Conservation (phyloP, 2,888 invertebrate species). For the Xiphydria camelus region DNA sequence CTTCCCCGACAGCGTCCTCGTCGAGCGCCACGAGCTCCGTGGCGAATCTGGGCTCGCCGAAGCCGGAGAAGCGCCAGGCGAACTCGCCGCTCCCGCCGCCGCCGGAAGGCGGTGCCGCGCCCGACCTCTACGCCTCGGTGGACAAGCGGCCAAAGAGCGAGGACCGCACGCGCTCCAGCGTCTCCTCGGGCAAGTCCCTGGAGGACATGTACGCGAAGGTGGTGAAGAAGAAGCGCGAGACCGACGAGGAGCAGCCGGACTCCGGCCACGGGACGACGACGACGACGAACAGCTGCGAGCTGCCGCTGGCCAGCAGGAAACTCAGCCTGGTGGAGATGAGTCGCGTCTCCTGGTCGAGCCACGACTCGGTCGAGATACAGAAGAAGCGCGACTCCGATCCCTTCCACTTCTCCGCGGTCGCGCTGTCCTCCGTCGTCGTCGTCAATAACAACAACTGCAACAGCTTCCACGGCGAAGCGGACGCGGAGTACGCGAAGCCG, state of each 20-base stretch:
- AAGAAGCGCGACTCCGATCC: constrained; percentile 44
- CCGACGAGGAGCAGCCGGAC: constrained; percentile 52
- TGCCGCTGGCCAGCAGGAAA: constrained; percentile 36
- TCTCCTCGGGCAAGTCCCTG: constrained; percentile 63
- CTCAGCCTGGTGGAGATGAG: constrained; percentile 46
- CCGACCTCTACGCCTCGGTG: constrained; percentile 56
- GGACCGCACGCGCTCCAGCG: constrained; percentile 35
- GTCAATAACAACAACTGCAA: constrained; percentile 8
- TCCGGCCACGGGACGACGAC: constrained; percentile 47
- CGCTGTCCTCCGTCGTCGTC: no score
- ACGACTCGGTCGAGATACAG: constrained; percentile 45
- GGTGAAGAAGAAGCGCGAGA: constrained; percentile 65
- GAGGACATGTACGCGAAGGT: constrained; percentile 92
- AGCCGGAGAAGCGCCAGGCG: constrained; percentile 87
- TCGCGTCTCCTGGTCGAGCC: constrained; percentile 51
- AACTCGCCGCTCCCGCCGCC: constrained; percentile 87
- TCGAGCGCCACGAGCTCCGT: constrained; percentile 73
- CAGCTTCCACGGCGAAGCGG: constrained; percentile 28
- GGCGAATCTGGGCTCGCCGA: constrained; percentile 80
- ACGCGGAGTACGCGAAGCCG: constrained; percentile 21
- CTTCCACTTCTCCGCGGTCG: constrained; percentile 14
- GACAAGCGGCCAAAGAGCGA: constrained; percentile 50
- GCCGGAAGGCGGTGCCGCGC: constrained; percentile 59
- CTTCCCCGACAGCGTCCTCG: constrained; percentile 72
- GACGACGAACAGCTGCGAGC: constrained; percentile 19